Conservation (phyloP, 1,140 invertebrate species). For the Dolichoris vasculosae region DNA sequence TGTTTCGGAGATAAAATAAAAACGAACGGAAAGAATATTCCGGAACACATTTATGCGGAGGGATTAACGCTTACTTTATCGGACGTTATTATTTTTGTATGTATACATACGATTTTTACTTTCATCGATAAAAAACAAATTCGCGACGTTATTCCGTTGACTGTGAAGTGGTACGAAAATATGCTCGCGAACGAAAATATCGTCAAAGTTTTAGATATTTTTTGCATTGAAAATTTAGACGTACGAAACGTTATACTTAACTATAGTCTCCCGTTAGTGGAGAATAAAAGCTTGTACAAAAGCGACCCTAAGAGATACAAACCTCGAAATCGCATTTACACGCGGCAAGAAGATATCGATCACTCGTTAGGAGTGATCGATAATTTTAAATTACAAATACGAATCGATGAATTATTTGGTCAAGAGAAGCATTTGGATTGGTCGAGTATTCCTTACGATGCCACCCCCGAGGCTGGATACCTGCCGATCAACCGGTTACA, state of each 20-base stretch:
- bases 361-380: conserved; percentile 76
- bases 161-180: conserved; percentile 79
- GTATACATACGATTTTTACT: conserved; percentile 80
- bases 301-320: conserved; percentile 86
- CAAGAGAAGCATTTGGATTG: conserved; percentile 77
- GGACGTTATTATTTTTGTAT: conserved; percentile 87
- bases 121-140: conserved; percentile 72
- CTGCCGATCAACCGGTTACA: conserved; percentile 83
- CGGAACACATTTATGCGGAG: conserved; percentile 86
- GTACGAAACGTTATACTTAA: conserved; percentile 36
- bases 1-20: conserved; percentile 59
- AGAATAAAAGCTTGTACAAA: conserved; percentile 83
- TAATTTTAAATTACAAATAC: conserved; percentile 66
- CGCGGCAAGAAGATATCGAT: conserved; percentile 84
- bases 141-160: conserved; percentile 78
- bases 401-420: conserved; percentile 68
- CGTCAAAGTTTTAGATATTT: conserved; percentile 60
- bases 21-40: conserved; percentile 55
- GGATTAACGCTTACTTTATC: conserved; percentile 88
- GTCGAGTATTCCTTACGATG: conserved; percentile 80
- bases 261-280: conserved; percentile 60
- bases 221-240: conserved; percentile 51
- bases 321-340: conserved; percentile 82
- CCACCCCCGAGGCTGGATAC: conserved; percentile 85
- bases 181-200: conserved; percentile 68